phyloP scores from a whole-genome alignment of 2,797 vertebrate species.

The Falco naumanni region DNA sequence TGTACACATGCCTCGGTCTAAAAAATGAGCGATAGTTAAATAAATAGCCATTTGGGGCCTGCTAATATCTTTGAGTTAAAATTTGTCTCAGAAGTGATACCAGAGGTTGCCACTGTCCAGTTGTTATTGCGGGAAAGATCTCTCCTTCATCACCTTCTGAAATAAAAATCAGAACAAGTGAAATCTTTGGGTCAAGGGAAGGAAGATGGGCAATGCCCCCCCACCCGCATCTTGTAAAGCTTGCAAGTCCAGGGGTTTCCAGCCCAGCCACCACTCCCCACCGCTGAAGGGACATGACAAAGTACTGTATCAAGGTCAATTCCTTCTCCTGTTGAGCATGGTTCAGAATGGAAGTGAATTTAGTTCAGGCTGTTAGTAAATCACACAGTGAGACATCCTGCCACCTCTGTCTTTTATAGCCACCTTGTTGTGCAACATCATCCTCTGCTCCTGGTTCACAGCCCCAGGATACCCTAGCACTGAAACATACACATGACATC shows the following conservation, averaged over 20 bases:
- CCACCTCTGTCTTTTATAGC: background rate
- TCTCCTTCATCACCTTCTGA: background rate
- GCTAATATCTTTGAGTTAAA: background rate
- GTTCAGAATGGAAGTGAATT: background rate
- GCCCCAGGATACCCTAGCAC: background rate
- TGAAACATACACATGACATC: background rate
- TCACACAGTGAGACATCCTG: background rate
- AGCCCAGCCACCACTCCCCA: background rate
- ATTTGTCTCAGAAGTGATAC: background rate
- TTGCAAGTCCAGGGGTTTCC: background rate
- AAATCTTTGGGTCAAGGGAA: background rate
- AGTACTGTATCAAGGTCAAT: accelerated
- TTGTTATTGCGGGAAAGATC: background rate
- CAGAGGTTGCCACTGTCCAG: background rate
- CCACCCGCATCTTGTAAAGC: background rate
- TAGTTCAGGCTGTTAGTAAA: background rate
- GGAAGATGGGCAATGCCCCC: background rate
- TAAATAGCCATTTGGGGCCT: background rate
- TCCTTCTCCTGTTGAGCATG: background rate
- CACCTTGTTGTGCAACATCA: background rate
- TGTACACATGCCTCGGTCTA: background rate
- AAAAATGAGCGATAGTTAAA: background rate
- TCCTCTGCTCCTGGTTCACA: background rate
- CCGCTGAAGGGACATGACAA: background rate
- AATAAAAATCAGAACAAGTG: background rate